Base-by-base conservation (phyloP, 2,888 invertebrate genomes). In the Cerceris rybyensis region DNA sequence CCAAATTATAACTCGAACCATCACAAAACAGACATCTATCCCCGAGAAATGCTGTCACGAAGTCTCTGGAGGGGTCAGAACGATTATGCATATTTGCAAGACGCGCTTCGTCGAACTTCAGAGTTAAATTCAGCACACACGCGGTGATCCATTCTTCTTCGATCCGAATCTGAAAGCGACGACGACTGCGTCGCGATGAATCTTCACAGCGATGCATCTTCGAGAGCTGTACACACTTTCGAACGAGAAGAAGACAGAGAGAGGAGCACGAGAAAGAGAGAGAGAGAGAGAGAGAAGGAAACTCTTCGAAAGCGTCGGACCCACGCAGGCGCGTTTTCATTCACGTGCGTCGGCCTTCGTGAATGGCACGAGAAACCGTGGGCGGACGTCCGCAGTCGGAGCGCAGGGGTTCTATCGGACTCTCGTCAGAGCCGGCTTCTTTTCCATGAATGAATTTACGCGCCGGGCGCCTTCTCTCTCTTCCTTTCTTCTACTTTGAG, bases 371-470 rank as follows among this genome's bases (percentile, higher is more conserved):
- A 85, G 85, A 82, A 81, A 76, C 84, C 86, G 90, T 89, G 87
- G 89, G 89, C 88, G 89, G 88, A 87, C 88, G 82, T 86, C 65
- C 72, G 75, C 68, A 80, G 73, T 64, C 52, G 54, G 66, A 75
- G 66, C 59, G 55, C 70, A 63, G 65, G 46, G 7, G 6, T 65
- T 57, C 75, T 64, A 74, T 59, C 61, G 14, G 42, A 1, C 42
- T 50, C 59, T 70, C 68, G 46, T 67, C 57, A 64, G 75, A 66
- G 59, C 55, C 66, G 58, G 77, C 80, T 86, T 87, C 83, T 86
- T 87, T 87, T 86, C 69, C 83, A 80, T 89, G 88, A 89, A 90
- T 90, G 90, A 89, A 88, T 88, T 87, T 83, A 87, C 87, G 82
- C 85, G 58, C 50, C 50, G 60, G 46, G 58, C 68, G 74, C 61